Evolutionary conservation across 2,797 vertebrate genomes (phyloP), one percentile per base, ranked within the genome.

Genomic region (Helicolenus hilgendorfi): DNA sequence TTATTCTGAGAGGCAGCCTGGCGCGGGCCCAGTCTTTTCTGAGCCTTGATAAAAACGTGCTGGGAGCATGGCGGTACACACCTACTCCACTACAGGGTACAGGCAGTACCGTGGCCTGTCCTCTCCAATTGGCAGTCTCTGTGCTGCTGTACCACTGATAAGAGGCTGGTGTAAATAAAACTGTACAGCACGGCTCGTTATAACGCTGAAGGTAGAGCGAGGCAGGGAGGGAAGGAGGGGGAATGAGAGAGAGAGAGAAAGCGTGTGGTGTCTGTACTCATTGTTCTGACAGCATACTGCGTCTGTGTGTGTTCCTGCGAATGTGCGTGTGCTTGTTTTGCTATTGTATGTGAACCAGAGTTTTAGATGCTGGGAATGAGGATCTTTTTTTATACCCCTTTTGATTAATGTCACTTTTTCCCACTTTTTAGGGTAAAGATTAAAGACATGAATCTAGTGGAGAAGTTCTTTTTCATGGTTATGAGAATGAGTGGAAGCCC

Each of bases 91-190:
- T 73, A 77, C 94, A 97, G 92, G 95, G 98, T 98, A 99, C 98
- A 99, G 92, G 71, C 98, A 98, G 98, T 99, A 95, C 98, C 96
- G 94, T 95, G 96, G 96, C 95, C 98, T 97, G 97, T 98, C 98
- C 98, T 94, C 97, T 98, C 97, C 98, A 98, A 97, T 97, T 98
- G 98, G 98, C 98, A 98, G 98, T 93, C 97, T 88, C 96, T 89
- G 95, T 97, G 93, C 98, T 98, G 98, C 98, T 98, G 98, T 97
- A 96, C 92, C 97, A 91, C 98, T 98, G 99, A 99, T 99, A 99
- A 99, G 98, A 98, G 98, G 96, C 97, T 97, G 96, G 98, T 98
- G 99, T 98, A 99, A 99, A 99, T 99, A 99, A 98, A 98, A 98
- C 97, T 98, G 98, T 98, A 98, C 97, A 94, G 98, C 97, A 94